phyloP scores from a whole-genome alignment of 2,113 vertebrate genomes.

The Forbesichthys agassizii region DNA sequence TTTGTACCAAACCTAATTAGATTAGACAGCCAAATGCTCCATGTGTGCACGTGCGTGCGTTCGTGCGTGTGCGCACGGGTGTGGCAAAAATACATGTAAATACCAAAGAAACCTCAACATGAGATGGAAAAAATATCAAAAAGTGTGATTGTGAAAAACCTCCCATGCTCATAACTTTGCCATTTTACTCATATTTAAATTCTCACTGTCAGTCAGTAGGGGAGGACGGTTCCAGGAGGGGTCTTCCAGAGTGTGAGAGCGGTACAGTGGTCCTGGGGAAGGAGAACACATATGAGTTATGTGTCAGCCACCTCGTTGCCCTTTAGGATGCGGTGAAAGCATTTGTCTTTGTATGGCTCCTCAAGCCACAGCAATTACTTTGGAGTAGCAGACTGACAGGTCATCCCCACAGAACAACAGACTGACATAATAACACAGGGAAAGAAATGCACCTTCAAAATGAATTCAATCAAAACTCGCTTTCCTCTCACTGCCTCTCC shows the following conservation, averaged over 20 bases:
- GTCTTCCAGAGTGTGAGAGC: slow-evolving; percentile 36
- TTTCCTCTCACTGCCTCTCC: slow-evolving; percentile 52
- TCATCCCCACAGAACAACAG: slow-evolving; percentile 60
- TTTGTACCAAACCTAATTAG: slow-evolving; percentile 67
- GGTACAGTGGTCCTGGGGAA: slow-evolving; percentile 30
- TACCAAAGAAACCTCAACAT: slow-evolving; percentile 9
- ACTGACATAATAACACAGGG: slow-evolving; percentile 51
- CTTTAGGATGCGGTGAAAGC: slow-evolving; percentile 66
- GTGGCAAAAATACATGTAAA: background rate
- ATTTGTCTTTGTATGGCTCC: slow-evolving; percentile 72
- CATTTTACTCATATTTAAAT: slow-evolving; percentile 3
- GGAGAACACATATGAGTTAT: slow-evolving; percentile 20
- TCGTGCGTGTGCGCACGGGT: background rate
- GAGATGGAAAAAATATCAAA: slow-evolving; percentile 58
- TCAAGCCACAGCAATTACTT: slow-evolving; percentile 75
- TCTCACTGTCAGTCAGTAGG: slow-evolving; percentile 46
- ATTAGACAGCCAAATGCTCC: slow-evolving; percentile 63
- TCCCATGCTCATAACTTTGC: background rate
- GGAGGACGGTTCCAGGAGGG: slow-evolving; percentile 57
- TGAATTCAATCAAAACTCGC: slow-evolving; percentile 44
- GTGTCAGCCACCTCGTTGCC: slow-evolving; percentile 57
- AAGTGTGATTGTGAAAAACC: background rate
- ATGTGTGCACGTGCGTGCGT: background rate
- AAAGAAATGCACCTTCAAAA: slow-evolving; percentile 72
- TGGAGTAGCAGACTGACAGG: slow-evolving; percentile 70